Conservation (phyloP, 2,113 vertebrate genomes). For the Acrocephalus kingi region DNA sequence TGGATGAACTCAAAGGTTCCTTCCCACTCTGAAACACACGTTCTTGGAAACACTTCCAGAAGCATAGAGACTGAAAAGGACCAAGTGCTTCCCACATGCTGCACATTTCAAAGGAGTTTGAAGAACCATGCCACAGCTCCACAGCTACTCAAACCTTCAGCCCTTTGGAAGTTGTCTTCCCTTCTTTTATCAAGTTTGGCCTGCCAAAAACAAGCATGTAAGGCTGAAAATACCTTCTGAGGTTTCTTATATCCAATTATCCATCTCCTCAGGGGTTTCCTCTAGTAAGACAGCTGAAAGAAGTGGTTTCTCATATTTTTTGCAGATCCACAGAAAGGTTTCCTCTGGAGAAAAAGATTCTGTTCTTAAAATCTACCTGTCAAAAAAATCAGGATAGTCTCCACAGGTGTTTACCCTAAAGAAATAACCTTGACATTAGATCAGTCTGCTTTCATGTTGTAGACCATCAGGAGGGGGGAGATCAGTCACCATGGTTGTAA, state of each 20-base stretch:
- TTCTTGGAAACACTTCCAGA: background rate
- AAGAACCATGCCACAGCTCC: background rate
- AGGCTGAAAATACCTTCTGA: background rate
- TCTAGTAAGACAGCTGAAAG: background rate
- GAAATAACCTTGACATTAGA: background rate
- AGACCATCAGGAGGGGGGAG: background rate
- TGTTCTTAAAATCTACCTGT: background rate
- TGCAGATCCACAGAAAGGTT: background rate
- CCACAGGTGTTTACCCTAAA: background rate
- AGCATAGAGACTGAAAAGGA: background rate
- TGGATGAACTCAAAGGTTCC: background rate
- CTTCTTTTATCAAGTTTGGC: background rate
- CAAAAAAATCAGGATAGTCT: background rate
- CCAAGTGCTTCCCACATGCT: background rate
- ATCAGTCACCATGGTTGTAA: background rate
- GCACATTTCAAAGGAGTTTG: background rate
- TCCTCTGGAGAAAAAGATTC: background rate
- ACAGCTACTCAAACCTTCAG: background rate
- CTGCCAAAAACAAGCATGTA: background rate
- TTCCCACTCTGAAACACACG: background rate
- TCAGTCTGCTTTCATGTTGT: background rate
- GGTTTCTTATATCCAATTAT: background rate
- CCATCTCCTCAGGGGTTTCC: background rate
- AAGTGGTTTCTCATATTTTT: background rate
- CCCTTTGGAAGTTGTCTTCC: background rate